Evolutionary conservation across 2,888 invertebrate species (phyloP), one percentile per base, ranked within the genome.

Genomic region (Xanthorhoe spadicearia): DNA sequence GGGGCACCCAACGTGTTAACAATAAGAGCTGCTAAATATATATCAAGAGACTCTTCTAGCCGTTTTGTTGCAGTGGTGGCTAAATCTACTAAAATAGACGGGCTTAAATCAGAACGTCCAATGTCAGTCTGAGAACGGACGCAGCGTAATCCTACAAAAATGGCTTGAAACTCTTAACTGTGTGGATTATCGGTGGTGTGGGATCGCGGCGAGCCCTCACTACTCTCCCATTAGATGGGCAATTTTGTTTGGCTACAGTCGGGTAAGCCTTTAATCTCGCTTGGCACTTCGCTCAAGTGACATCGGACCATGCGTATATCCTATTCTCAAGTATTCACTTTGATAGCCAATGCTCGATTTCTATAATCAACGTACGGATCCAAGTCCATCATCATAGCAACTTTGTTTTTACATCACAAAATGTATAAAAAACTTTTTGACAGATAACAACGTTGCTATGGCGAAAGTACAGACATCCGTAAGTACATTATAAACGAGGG

Each of bases 221-320:
- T 82, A 83, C 82, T 81, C 81, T 74, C 77, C 86, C 85, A 86
- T 89, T 89, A 89, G 89, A 83, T 77, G 83, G 82, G 83, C 86
- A 86, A 88, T 90, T n/a, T 88, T 89, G 85, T 89, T 88, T 87
- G 84, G 84, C 82, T 83, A 83, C 83, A 83, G 81, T 74, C 75
- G 77, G 74, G 77, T 83, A 84, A 88, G 83, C 88, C 82, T 87
- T 86, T 89, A 87, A 89, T 89, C 88, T 83, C 77, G 77, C 79
- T 74, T 77, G 77, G 78, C 81, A 82, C 78, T 82, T 79, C 69
- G 74, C 74, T 76, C 71, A 80, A 83, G 82, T 77, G 79, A 79
- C 76, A 53, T 74, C 64, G 55, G 64, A 66, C 71, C 66, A 68
- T 63, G 58, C 69, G 61, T 63, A 65, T 72, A 70, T 67, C 61